Conservation (phyloP, 1,140 invertebrate species). For the Steinernema feltiae region DNA sequence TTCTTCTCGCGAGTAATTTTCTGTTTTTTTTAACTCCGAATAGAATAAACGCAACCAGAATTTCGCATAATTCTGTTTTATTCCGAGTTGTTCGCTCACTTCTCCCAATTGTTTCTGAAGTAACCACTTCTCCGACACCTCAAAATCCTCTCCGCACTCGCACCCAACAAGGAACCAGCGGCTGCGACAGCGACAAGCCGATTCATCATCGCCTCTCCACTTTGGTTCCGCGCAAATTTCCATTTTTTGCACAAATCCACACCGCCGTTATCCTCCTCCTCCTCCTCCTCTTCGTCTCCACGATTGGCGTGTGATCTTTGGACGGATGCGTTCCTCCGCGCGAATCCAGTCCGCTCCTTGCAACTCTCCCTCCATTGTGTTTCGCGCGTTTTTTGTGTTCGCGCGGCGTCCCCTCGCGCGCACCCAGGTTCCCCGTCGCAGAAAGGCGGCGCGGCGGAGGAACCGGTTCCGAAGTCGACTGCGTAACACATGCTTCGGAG, state of each 20-base stretch:
- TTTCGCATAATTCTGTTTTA: no score
- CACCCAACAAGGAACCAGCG: constrained; percentile 2
- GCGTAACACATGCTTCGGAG: constrained; percentile 12
- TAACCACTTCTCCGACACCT: no score
- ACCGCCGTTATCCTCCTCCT: neutral
- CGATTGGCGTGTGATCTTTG: neutral
- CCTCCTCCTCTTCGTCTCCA: no score
- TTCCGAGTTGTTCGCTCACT: no score
- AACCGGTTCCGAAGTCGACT: neutral
- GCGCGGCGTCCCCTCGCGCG: neutral
- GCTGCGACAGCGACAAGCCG: neutral
- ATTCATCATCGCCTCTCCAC: neutral
- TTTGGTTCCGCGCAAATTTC: constrained; percentile 1
- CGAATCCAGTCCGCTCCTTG: neutral
- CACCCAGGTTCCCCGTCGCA: constrained; percentile 7
- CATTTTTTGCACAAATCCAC: constrained; percentile 1
- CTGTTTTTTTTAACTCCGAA: no score
- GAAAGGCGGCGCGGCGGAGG: no score
- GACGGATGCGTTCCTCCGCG: neutral
- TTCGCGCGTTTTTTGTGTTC: neutral
- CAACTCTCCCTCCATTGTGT: neutral
- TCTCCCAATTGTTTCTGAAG: no score
- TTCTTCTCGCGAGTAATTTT: no score
- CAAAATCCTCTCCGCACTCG: no score
- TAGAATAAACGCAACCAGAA: no score